Conservation (phyloP, 1,140 invertebrate genomes). For the Zophobas morio region DNA sequence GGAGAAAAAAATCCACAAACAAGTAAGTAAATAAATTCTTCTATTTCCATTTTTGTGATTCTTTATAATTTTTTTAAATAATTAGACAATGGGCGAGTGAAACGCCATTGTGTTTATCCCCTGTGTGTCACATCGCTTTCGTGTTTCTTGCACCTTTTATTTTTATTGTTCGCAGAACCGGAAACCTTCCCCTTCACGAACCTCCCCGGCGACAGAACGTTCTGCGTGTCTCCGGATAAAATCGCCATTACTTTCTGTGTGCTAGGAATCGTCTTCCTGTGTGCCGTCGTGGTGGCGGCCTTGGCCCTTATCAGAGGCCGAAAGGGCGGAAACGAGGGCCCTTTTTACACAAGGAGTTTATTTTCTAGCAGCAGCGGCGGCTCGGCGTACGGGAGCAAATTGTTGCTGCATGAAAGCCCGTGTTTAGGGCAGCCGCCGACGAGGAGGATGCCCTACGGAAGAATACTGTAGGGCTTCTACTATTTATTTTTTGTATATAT, state of each 20-base stretch:
- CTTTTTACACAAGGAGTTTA: slow-evolving; percentile 64
- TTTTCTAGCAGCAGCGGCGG: slow-evolving; percentile 64
- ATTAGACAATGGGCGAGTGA: too few relatives aligned
- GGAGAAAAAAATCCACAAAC: too few relatives aligned
- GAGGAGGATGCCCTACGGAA: slow-evolving; percentile 62
- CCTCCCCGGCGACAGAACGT: slow-evolving; percentile 73
- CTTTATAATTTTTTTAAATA: too few relatives aligned
- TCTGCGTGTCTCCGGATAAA: slow-evolving; percentile 81
- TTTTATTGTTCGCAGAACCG: slow-evolving; percentile 55
- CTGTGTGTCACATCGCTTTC: too few relatives aligned
- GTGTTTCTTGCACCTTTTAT: slow-evolving; percentile 14
- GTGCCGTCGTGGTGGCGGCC: slow-evolving; percentile 77
- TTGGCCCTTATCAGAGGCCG: slow-evolving; percentile 75
- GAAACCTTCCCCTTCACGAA: slow-evolving; percentile 59
- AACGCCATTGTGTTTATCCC: too few relatives aligned
- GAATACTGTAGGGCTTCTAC: slow-evolving; percentile 56
- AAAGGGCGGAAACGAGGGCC: slow-evolving; percentile 56
- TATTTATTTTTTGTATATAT: slow-evolving; percentile 7
- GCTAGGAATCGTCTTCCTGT: slow-evolving; percentile 77
- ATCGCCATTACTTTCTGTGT: slow-evolving; percentile 80
- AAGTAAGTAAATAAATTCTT: too few relatives aligned
- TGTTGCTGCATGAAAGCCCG: slow-evolving; percentile 65
- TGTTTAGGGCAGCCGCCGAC: slow-evolving; percentile 59
- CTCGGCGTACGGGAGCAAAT: slow-evolving; percentile 63
- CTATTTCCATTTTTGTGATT: too few relatives aligned